Base-by-base conservation (phyloP, 2,888 invertebrate genomes). In the Lysandra bellargus region DNA sequence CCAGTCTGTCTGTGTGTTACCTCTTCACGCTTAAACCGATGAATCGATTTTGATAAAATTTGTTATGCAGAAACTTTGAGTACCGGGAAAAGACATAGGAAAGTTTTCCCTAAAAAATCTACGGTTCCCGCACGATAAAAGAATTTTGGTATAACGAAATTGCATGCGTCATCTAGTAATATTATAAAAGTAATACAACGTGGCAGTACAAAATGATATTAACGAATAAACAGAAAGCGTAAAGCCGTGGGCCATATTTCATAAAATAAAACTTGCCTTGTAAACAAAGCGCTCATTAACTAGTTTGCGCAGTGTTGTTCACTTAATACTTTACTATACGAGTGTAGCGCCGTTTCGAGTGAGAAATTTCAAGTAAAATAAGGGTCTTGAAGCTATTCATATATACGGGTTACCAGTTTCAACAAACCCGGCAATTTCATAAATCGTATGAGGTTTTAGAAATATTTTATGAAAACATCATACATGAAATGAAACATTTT, bases 301-400 rank as follows among this genome's bases (percentile, higher is more conserved):
- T 69, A 69, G 69, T 69, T 69, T 69, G 69, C 37, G 14, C 37
- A 37, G 33, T 37, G 69, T 17, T 69, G 37, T 69, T 69, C 37
- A 33, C 69, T 69, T 37, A 64, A 23, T 64, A 12, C 30, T 64
- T 64, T 23, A 61, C 14, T 69, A 33, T 69, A 33, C 33, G 69
- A 69, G 30, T 30, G 1, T 37, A 37, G 33, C 69, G 12, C 69
- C 69, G 37, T 30, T 69, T 69, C 33, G 33, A 37, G 33, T 69
- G 14, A 37, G 33, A 69, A 69, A 69, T 69, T 69, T 69, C 5
- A 69, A 69, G 69, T 69, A 69, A 69, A 69, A 69, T 69, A 69
- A 69, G 69, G 33, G 69, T 14, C 4, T 69, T 69, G 33, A 14
- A 69, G 69, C 69, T 33, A 33, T 69, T 33, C 17, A 69, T 33